Conservation (phyloP, 1,140 invertebrate species). For the Rhynchophorus ferrugineus region DNA sequence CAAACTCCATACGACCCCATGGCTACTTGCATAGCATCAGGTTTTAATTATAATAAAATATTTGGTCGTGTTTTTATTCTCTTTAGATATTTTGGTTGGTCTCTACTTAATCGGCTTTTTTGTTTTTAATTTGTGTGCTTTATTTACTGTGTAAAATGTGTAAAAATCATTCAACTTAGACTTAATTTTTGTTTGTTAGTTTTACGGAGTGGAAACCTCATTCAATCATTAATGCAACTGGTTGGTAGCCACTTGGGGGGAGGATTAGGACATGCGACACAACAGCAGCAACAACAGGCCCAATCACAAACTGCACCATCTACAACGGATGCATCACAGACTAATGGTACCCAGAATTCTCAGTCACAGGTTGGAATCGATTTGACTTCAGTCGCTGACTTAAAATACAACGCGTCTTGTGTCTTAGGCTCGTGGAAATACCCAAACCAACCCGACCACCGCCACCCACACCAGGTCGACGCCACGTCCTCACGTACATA, state of each 20-base stretch:
- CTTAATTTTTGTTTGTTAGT: no score
- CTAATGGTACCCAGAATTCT: slow-evolving; percentile 18
- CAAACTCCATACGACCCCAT: no score
- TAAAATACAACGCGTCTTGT: neutral
- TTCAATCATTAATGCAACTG: slow-evolving; percentile 54
- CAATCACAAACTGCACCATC: slow-evolving; percentile 12
- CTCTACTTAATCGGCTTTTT: no score
- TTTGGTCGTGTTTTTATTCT: no score
- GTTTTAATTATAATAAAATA: no score
- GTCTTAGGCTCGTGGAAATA: slow-evolving; percentile 50
- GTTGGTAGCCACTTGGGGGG: slow-evolving; percentile 30
- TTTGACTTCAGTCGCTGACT: neutral
- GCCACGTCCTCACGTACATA: slow-evolving; percentile 53
- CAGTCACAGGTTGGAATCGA: slow-evolving; percentile 35
- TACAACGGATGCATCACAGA: slow-evolving; percentile 13
- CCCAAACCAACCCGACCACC: slow-evolving; percentile 58
- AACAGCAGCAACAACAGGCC: slow-evolving; percentile 13
- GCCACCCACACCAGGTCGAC: slow-evolving; percentile 59
- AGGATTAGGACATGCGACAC: neutral
- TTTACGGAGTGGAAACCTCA: slow-evolving; percentile 25
- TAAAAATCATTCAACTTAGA: no score
- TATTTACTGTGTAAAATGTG: no score
- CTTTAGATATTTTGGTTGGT: no score
- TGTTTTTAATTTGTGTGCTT: no score
- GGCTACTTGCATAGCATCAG: no score